phyloP scores from a whole-genome alignment of 2,888 invertebrate genomes.

The Acrocyrtus sp. region DNA sequence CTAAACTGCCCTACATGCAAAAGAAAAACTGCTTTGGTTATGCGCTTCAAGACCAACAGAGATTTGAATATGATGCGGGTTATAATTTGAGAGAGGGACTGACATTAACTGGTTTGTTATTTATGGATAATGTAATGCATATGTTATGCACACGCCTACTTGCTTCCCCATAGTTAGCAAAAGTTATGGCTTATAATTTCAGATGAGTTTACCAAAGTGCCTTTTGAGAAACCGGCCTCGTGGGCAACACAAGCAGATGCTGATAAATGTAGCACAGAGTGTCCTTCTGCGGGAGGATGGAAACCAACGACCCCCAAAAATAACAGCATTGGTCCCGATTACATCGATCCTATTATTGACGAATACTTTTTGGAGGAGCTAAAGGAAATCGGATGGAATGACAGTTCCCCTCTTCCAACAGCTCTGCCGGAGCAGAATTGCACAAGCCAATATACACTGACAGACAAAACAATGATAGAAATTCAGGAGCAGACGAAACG shows the following conservation, averaged over 20 bases:
- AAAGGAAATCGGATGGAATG: constrained; percentile 14
- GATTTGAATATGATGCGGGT: constrained; percentile 32
- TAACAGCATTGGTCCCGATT: constrained; percentile 34
- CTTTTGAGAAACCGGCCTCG: constrained; percentile 11
- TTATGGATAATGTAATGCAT: too few species aligned
- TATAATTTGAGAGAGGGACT: constrained; percentile 25
- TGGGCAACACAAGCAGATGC: constrained; percentile 7
- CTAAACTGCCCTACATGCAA: constrained; percentile 33
- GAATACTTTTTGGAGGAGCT: constrained; percentile 34
- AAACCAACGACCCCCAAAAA: neutral
- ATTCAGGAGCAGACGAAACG: constrained; percentile 53
- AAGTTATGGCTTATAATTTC: neutral
- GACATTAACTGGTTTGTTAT: constrained; percentile 9
- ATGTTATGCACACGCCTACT: too few species aligned
- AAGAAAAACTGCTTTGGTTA: constrained; percentile 26
- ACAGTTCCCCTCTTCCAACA: neutral
- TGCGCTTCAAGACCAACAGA: constrained; percentile 4
- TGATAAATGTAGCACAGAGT: constrained; percentile 20
- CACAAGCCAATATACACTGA: constrained; percentile 15
- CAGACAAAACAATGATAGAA: constrained; percentile 43
- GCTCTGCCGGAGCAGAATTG: constrained; percentile 9
- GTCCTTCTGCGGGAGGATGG: constrained; percentile 4
- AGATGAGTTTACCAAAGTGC: constrained; percentile 1
- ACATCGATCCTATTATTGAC: constrained; percentile 34
- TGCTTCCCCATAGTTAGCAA: too few species aligned